phyloP scores from a whole-genome alignment of 2,113 vertebrate species.

The Scophthalmus maximus region DNA sequence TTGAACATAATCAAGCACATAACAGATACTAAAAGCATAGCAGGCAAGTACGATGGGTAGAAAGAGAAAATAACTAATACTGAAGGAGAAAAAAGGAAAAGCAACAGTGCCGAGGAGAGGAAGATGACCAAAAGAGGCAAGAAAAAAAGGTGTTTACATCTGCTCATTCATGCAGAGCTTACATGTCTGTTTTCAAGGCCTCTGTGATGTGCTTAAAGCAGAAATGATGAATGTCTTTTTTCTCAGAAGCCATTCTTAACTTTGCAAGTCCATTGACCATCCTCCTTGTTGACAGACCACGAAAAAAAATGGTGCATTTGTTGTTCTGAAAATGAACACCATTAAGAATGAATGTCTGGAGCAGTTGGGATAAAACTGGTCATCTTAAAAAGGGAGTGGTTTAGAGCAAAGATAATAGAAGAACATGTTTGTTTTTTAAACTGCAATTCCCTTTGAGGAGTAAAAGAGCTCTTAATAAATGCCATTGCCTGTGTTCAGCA shows the following conservation, averaged over 20 bases:
- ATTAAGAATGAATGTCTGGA: slow-evolving; percentile 56
- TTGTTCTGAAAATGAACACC: slow-evolving; percentile 55
- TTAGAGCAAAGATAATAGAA: slow-evolving; percentile 41
- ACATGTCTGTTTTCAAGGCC: slow-evolving; percentile 48
- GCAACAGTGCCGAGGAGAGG: neutral
- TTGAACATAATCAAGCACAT: slow-evolving; percentile 10
- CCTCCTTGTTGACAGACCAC: slow-evolving; percentile 42
- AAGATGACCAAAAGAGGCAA: slow-evolving; percentile 4
- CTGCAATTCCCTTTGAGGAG: slow-evolving; percentile 33
- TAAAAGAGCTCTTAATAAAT: slow-evolving; percentile 45
- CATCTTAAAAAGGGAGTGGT: slow-evolving; percentile 40
- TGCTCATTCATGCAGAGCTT: slow-evolving; percentile 54
- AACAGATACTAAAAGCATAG: neutral
- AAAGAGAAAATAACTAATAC: slow-evolving; percentile 1
- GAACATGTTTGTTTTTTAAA: slow-evolving; percentile 9
- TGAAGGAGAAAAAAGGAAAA: neutral
- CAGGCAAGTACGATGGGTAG: neutral
- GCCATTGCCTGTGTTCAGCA: neutral
- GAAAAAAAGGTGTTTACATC: slow-evolving; percentile 50
- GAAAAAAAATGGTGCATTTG: slow-evolving; percentile 56
- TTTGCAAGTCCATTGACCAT: slow-evolving; percentile 31
- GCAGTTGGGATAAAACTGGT: slow-evolving; percentile 43
- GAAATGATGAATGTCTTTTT: slow-evolving; percentile 51
- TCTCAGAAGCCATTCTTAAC: slow-evolving; percentile 45
- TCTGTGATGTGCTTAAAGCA: slow-evolving; percentile 32